Base-by-base conservation (phyloP, 2,888 invertebrate genomes). In the Eudasyphora cyanicolor region DNA sequence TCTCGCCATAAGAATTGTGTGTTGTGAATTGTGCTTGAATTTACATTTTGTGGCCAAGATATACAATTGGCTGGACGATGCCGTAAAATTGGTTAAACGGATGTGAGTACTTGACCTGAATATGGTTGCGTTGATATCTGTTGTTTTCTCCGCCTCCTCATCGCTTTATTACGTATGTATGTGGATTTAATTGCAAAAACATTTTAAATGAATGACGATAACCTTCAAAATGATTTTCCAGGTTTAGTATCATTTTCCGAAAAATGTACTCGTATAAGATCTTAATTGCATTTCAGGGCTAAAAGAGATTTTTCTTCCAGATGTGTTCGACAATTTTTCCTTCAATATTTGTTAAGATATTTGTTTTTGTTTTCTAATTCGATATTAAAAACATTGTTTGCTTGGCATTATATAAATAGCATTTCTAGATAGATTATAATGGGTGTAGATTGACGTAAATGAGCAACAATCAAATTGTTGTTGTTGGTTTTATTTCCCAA, bases 61-160 rank as follows among this genome's bases (percentile, higher is more conserved):
- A 27, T 57, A 45, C 21, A 21, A 21, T 10, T 21, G 51, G 4
- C 12, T 17, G 49, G 19, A 12, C 42, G 38, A 24, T 67, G 42
- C 24, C 67, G 14, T 64, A 64, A 64, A 64, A 12, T 64, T 64
- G n/a, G 19, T 21, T 35, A 21, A 38, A 42, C 42, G 67, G 38
- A 35, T 67, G n/a, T 24, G 67, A 67, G 42, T 67, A 67, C 67
- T 67, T 67, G 67, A 67, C 67, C 67, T 42, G 67, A 42, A 14
- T 67, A 67, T 42, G 24, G 67, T n/a, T 67, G 42, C 12, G 29
- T 60, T n/a, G 60, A 21, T 60, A 29, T n/a, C 7, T 60, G 29
- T 5, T 17, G 8, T n/a, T n/a, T 29, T 60, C 14, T 10, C n/a
- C n/a, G n/a, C n/a, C 4, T 10, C 29, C 21, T 60, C 17, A 17